phyloP scores from a whole-genome alignment of 2,888 invertebrate species.

The Horisme vitalbata region DNA sequence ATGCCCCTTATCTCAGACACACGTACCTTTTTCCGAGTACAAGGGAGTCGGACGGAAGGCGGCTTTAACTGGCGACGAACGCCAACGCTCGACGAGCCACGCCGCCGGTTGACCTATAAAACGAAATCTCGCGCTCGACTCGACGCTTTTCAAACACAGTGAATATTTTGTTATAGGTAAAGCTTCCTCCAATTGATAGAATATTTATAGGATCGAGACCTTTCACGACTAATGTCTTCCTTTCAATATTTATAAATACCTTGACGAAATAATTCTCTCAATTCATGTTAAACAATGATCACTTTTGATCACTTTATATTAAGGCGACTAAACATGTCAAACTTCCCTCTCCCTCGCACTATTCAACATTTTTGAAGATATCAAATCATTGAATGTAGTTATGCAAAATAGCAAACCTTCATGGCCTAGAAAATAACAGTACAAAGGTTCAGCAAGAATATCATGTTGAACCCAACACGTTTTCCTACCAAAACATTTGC shows the following conservation, averaged over 20 bases:
- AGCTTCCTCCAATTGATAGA: conserved; percentile 49
- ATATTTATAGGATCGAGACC: conserved; percentile 70
- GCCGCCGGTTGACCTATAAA: conserved; percentile 66
- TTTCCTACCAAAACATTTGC: too few relatives aligned
- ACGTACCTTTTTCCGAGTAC: conserved; percentile 21
- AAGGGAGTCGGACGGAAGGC: conserved; percentile 52
- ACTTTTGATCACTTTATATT: too few relatives aligned
- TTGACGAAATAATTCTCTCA: too few relatives aligned
- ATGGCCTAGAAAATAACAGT: too few relatives aligned
- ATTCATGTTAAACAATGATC: too few relatives aligned
- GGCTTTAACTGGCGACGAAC: conserved; percentile 57
- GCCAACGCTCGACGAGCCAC: conserved; percentile 19
- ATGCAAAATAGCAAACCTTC: too few relatives aligned
- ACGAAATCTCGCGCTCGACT: conserved; percentile 39
- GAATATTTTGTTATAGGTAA: conserved; percentile 65
- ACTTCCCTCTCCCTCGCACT: too few relatives aligned
- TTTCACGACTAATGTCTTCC: conserved; percentile 69
- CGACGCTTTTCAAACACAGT: conserved; percentile 48
- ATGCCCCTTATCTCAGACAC: conserved; percentile 47
- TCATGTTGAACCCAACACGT: too few relatives aligned
- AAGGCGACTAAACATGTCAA: too few relatives aligned
- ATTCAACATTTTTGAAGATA: too few relatives aligned
- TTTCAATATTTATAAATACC: conserved; percentile 52
- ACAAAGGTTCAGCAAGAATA: too few relatives aligned
- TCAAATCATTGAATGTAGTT: too few relatives aligned